These are phyloP conservation scores for Anthoscopus minutus DNA, from an alignment of 2,113 vertebrate species.

Conservation along the genomic window DNA sequence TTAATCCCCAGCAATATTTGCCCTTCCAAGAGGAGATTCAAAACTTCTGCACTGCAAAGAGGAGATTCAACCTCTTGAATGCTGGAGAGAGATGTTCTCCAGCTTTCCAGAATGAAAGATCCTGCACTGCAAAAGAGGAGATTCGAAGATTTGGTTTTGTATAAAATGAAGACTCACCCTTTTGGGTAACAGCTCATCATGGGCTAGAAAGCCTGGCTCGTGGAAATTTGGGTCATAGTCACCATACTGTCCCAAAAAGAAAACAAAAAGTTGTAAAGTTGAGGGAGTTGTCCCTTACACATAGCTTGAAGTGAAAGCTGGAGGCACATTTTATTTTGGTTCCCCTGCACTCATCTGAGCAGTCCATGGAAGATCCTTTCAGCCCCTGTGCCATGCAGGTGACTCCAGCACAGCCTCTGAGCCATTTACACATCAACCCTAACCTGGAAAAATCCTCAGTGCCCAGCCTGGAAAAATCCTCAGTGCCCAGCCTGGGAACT, in stretches of 20 bases:
- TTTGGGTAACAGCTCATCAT: constrained; percentile 87
- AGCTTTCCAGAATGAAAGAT: too few relatives aligned
- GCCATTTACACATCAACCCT: neutral
- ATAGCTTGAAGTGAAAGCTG: neutral
- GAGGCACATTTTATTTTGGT: neutral
- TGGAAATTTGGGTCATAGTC: constrained; percentile 88
- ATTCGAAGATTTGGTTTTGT: neutral
- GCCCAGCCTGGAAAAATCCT: neutral
- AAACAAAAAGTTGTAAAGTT: neutral
- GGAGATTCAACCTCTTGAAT: too few relatives aligned
- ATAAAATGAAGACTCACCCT: constrained; percentile 70
- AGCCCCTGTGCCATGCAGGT: neutral
- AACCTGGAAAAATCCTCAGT: neutral
- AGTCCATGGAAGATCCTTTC: neutral
- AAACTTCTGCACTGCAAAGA: neutral
- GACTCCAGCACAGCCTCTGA: neutral
- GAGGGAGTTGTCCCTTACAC: neutral
- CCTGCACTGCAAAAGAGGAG: neutral
- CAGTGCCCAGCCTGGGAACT: accelerated
- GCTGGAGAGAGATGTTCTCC: too few relatives aligned
- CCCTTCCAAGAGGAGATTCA: neutral
- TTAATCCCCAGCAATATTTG: neutral
- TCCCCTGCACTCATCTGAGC: neutral
- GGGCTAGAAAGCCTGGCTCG: constrained; percentile 84
- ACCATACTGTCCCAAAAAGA: constrained; percentile 74